Evolutionary conservation across 1,140 invertebrate species (phyloP).

Genomic region (Charaxes varanes): DNA sequence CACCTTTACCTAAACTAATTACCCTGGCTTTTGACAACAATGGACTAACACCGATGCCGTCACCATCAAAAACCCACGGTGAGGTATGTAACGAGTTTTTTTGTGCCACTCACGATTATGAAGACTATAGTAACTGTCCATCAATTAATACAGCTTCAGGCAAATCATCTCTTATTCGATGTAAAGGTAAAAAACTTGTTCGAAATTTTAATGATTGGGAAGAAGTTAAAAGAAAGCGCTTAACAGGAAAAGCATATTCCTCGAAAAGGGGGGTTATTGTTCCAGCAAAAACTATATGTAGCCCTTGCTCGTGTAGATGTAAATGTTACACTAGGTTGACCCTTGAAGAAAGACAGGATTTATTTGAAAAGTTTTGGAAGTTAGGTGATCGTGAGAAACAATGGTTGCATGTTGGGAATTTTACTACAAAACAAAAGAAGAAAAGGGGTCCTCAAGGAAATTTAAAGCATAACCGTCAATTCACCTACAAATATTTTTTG

Average conservation of each 20-base stretch:
- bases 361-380: slow-evolving; percentile 5
- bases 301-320: not conserved
- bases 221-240: not conserved
- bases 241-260: not conserved
- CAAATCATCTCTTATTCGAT: too few relatives aligned
- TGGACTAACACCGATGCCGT: too few relatives aligned
- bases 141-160: too few relatives aligned
- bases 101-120: too few relatives aligned
- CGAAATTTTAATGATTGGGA: too few relatives aligned
- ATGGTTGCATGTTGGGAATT: not conserved
- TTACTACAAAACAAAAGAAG: not conserved
- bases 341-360: not conserved
- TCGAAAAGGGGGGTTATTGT: not conserved
- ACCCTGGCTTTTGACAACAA: too few relatives aligned
- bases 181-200: too few relatives aligned
- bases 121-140: too few relatives aligned
- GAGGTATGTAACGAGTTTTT: too few relatives aligned
- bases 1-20: too few relatives aligned
- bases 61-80: too few relatives aligned
- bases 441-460: not conserved
- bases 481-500: slow-evolving; percentile 6
- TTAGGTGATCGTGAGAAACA: slow-evolving; percentile 2
- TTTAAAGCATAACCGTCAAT: not conserved
- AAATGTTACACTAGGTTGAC: not conserved
- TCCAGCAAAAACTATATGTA: not conserved